phyloP scores from a whole-genome alignment of 2,888 invertebrate genomes.

The Sicus ferrugineus region DNA sequence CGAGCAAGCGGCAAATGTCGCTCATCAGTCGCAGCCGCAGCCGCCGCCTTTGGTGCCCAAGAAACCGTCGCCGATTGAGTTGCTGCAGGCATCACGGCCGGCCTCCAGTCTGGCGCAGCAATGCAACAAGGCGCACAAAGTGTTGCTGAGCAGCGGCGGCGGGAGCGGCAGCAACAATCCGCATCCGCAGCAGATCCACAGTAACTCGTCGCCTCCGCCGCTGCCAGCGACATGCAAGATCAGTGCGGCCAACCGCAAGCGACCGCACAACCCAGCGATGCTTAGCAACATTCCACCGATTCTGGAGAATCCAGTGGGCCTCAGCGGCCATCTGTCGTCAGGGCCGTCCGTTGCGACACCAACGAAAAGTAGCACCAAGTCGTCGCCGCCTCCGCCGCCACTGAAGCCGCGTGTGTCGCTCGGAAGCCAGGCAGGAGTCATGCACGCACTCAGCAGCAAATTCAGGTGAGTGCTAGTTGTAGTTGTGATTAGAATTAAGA shows the following conservation, averaged over 20 bases:
- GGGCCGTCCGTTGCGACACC: background rate
- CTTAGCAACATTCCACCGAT: constrained; percentile 51
- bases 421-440: constrained; percentile 25
- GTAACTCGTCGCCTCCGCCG: constrained; percentile 36
- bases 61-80: constrained; percentile 57
- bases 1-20: constrained; percentile 1
- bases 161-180: constrained; percentile 32
- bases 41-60: constrained; percentile 61
- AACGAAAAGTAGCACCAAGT: constrained; percentile 29
- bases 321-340: constrained; percentile 39
- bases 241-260: constrained; percentile 55
- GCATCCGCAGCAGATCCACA: constrained; percentile 30
- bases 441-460: constrained; percentile 52
- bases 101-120: constrained; percentile 50
- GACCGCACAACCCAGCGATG: constrained; percentile 58
- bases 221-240: constrained; percentile 37
- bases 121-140: constrained; percentile 52
- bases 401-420: constrained; percentile 59
- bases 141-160: constrained; percentile 52
- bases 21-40: constrained; percentile 37
- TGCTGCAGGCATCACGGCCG: constrained; percentile 55
- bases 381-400: constrained; percentile 59
- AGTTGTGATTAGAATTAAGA: background rate
- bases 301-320: constrained; percentile 48
- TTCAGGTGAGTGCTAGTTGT: constrained; percentile 51